Percentiles rank a stretch among this genome's conserved stretches.
Conservation (phyloP, 2,888 invertebrate genomes). For the Hanleya hanleyi region DNA sequence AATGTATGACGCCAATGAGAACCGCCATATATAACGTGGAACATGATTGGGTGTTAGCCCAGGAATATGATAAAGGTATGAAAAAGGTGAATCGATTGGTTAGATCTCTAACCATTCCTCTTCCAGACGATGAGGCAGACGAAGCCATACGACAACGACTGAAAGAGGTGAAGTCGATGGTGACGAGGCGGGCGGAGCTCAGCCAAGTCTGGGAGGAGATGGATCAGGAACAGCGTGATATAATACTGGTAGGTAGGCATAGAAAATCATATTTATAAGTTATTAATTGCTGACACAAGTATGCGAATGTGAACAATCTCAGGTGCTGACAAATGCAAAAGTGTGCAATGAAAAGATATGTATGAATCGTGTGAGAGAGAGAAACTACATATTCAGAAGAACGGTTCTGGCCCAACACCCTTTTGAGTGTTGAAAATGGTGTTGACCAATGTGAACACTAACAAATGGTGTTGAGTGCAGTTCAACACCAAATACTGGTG, state of each 20-base stretch:
- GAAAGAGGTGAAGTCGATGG: conserved; percentile 58
- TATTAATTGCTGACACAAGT: not conserved
- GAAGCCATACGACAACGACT: conserved; percentile 54
- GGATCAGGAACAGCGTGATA: conserved; percentile 47
- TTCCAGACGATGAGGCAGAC: conserved; percentile 61
- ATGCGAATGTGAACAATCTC: too few relatives aligned
- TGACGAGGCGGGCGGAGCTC: conserved; percentile 53
- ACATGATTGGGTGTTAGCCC: conserved; percentile 62
- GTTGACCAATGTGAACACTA: too few relatives aligned
- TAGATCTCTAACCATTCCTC: conserved; percentile 51
- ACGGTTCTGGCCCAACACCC: too few relatives aligned
- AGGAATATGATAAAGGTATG: conserved; percentile 46
- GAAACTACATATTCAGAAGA: too few relatives aligned
- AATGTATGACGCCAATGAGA: not conserved
- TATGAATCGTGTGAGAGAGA: too few relatives aligned
- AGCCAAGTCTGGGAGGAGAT: conserved; percentile 51
- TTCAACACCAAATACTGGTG: too few relatives aligned
- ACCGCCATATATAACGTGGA: conserved; percentile 49
- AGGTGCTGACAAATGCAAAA: too few relatives aligned
- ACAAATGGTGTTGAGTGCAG: too few relatives aligned
- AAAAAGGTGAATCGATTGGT: conserved; percentile 45
- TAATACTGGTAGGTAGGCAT: conserved; percentile 53
- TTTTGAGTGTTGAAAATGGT: too few relatives aligned
- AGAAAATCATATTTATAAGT: not conserved
- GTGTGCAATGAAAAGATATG: too few relatives aligned